phyloP scores from a whole-genome alignment of 2,113 vertebrate species.

The Procavia capensis region DNA sequence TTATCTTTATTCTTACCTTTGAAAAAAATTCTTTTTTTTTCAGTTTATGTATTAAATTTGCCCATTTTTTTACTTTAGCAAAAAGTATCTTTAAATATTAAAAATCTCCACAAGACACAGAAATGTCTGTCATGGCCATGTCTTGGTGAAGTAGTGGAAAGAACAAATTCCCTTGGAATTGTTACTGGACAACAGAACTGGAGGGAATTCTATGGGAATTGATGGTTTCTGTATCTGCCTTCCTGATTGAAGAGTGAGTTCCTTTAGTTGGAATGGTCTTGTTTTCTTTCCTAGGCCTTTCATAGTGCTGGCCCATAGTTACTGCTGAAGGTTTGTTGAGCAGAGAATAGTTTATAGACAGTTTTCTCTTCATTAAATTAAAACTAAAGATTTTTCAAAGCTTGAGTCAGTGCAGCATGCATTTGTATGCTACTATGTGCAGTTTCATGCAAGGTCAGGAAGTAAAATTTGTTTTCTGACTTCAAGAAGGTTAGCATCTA shows the following conservation, averaged over 20 bases:
- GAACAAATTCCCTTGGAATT: conserved; percentile 29
- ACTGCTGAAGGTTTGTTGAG: conserved; percentile 18
- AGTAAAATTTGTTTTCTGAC: conserved; percentile 52
- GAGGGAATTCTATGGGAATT: no score
- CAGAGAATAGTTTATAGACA: not conserved
- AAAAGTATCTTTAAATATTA: not conserved
- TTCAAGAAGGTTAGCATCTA: conserved; percentile 23
- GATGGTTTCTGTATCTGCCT: not conserved
- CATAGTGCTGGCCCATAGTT: not conserved
- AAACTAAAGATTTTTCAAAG: conserved; percentile 46
- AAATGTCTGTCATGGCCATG: not conserved
- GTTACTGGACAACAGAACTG: not conserved
- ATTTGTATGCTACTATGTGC: conserved; percentile 9
- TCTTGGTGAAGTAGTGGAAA: not conserved
- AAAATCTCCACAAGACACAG: conserved; percentile 30
- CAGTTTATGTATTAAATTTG: conserved; percentile 34
- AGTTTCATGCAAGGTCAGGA: conserved; percentile 5
- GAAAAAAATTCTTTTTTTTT: not conserved
- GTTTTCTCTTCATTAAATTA: conserved; percentile 37
- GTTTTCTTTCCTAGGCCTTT: not conserved
- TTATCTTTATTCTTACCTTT: conserved; percentile 10
- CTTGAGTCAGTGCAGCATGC: not conserved
- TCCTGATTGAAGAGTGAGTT: conserved; percentile 24
- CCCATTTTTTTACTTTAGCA: not conserved
- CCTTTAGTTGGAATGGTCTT: not conserved